Percentiles rank a stretch among this genome's conserved stretches.
phyloP scores from a whole-genome alignment of 2,113 vertebrate species.

The Cyphomyrus plagiostoma region DNA sequence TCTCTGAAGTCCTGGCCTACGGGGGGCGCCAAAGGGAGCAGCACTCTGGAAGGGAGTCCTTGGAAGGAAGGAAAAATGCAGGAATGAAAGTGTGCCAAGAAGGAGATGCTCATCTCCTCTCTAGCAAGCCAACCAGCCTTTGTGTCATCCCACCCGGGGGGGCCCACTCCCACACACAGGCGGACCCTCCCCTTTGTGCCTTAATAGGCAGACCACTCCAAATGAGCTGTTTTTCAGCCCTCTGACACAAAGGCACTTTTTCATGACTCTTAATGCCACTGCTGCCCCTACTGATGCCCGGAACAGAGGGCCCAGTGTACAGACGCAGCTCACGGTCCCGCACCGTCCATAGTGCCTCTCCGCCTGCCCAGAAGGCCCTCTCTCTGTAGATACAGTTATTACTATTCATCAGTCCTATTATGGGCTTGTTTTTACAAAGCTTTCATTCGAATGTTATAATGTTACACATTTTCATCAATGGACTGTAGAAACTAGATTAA shows the following conservation, averaged over 20 bases:
- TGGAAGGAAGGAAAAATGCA: conserved; percentile 15
- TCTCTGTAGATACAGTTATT: background rate
- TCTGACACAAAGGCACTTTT: conserved; percentile 65
- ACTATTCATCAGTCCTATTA: background rate
- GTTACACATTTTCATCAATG: background rate
- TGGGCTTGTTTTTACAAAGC: background rate
- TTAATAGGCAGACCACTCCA: conserved; percentile 61
- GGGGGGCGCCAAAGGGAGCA: background rate
- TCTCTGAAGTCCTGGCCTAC: background rate
- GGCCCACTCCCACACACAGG: conserved; percentile 33
- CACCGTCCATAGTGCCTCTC: background rate
- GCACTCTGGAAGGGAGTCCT: conserved; percentile 15
- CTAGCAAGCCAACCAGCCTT: conserved; percentile 58
- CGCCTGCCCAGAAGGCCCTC: background rate
- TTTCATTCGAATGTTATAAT: background rate
- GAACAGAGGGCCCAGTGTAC: conserved; percentile 58
- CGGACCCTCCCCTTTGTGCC: conserved; percentile 57
- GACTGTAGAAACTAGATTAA: background rate
- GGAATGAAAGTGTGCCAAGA: conserved; percentile 49
- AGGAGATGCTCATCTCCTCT: conserved; percentile 55
- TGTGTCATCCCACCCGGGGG: conserved; percentile 45
- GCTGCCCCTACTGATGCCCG: conserved; percentile 55
- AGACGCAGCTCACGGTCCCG: conserved; percentile 31
- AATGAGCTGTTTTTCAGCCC: conserved; percentile 62
- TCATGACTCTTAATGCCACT: conserved; percentile 61